Evolutionary conservation across 2,888 invertebrate genomes (phyloP).

Genomic region (Nysson spinosus): DNA sequence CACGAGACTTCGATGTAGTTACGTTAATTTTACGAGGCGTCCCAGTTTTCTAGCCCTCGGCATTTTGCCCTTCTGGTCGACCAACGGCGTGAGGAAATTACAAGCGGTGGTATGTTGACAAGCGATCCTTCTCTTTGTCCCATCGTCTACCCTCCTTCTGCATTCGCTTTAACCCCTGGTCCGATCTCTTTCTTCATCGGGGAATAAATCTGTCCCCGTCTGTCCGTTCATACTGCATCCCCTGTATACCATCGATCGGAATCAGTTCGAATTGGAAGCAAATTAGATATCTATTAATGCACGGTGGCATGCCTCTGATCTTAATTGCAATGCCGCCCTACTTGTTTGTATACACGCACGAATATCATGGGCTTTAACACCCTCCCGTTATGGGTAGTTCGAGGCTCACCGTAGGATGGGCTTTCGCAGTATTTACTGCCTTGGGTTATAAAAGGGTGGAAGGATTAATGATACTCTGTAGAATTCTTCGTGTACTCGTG

Average conservation of each 20-base stretch:
- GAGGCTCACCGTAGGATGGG: no score
- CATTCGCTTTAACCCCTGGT: no score
- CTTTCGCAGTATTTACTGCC: slow-evolving; percentile 22
- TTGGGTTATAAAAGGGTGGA: slow-evolving; percentile 33
- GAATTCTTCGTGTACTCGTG: no score
- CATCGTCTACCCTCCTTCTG: slow-evolving; percentile 33
- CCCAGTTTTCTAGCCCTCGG: slow-evolving; percentile 56
- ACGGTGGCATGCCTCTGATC: slow-evolving; percentile 31
- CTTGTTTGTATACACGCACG: slow-evolving; percentile 17
- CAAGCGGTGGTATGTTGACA: slow-evolving; percentile 47
- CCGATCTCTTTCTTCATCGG: no score
- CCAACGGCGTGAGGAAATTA: slow-evolving; percentile 56
- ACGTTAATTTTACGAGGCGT: slow-evolving; percentile 64
- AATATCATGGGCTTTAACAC: background rate
- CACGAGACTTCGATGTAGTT: slow-evolving; percentile 49
- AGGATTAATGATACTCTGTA: slow-evolving; percentile 38
- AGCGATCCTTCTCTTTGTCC: slow-evolving; percentile 44
- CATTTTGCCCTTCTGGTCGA: slow-evolving; percentile 32
- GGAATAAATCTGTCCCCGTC: no score
- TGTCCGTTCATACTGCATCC: slow-evolving; percentile 1
- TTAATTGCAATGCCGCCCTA: slow-evolving; percentile 43
- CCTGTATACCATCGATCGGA: background rate
- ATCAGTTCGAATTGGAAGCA: slow-evolving; percentile 43
- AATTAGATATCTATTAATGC: slow-evolving; percentile 60
- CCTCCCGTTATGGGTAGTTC: background rate